These are phyloP conservation scores for Campoplex capitator DNA, from an alignment of 2,888 invertebrate genomes.

Conservation along the genomic window DNA sequence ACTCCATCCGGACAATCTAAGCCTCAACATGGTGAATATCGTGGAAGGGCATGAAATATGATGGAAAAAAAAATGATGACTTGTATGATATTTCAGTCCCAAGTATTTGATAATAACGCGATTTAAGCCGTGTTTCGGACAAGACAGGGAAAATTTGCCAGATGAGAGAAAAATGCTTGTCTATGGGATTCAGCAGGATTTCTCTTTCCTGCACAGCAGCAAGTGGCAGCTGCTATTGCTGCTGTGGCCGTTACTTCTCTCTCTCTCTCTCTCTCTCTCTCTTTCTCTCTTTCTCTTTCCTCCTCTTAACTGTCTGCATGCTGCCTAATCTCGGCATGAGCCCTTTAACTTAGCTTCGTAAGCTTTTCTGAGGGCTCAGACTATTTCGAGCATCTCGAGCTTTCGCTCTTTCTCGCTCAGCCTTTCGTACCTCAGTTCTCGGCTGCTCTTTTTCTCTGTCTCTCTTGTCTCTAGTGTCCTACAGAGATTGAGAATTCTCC, in stretches of 20 bases:
- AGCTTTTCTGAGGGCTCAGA: slow-evolving; percentile 69
- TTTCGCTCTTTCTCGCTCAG: slow-evolving; percentile 17
- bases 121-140: slow-evolving; percentile 27
- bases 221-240: slow-evolving; percentile 41
- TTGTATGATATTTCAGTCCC: not conserved
- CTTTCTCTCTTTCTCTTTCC: slow-evolving; percentile 11
- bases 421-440: slow-evolving; percentile 6
- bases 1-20: not conserved
- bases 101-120: slow-evolving; percentile 36
- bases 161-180: slow-evolving; percentile 61
- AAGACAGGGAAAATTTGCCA: slow-evolving; percentile 54
- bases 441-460: slow-evolving; percentile 1
- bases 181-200: slow-evolving; percentile 52
- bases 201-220: slow-evolving; percentile 32
- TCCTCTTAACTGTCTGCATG: slow-evolving; percentile 37
- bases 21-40: not conserved
- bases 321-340: slow-evolving; percentile 69
- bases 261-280: not conserved
- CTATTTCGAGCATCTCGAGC: slow-evolving; percentile 56
- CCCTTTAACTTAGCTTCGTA: slow-evolving; percentile 69
- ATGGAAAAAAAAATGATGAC: not conserved
- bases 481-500: slow-evolving; percentile 50
- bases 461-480: slow-evolving; percentile 40
- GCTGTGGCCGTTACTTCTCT: not conserved
- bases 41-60: not conserved